Evolutionary conservation across 92 coral and sea anemone species (phyloP).

Genomic region (Chrysogorgia sp.): DNA sequence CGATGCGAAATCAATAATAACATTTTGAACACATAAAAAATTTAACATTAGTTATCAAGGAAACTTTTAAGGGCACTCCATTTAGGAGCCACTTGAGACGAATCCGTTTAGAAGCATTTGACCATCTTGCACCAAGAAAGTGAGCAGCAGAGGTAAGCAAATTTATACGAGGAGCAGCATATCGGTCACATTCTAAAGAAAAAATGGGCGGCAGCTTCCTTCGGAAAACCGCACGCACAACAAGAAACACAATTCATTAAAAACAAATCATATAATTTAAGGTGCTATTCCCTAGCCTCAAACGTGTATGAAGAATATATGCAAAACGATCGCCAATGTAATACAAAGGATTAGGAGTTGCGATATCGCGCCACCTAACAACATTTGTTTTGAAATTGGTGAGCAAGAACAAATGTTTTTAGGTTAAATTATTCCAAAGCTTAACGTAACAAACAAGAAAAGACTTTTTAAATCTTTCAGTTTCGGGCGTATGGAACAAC

Average conservation of each 20-base stretch:
- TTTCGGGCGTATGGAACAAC: constrained; percentile 1
- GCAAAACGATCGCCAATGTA: constrained; percentile 4
- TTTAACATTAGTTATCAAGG: not conserved
- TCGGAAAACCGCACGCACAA: constrained; percentile 5
- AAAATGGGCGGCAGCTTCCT: not conserved
- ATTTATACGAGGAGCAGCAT: not conserved
- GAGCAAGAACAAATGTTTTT: not conserved
- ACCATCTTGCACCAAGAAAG: constrained; percentile 14
- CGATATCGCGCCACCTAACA: not conserved
- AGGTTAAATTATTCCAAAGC: not conserved
- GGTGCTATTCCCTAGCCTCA: not conserved
- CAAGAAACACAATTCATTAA: not conserved
- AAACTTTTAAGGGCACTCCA: not conserved
- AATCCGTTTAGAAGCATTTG: not conserved
- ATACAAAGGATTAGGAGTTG: constrained; percentile 1
- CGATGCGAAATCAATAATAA: constrained; percentile 14
- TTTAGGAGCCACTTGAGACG: constrained; percentile 5
- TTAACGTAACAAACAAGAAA: not conserved
- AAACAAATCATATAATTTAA: constrained; percentile 1
- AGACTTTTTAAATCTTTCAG: not conserved
- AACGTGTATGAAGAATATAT: not conserved
- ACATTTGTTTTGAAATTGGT: not conserved
- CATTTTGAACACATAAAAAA: constrained; percentile 4
- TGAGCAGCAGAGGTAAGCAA: constrained; percentile 16
- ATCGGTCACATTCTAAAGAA: constrained; percentile 9